Evolutionary conservation across 2,113 vertebrate genomes (phyloP).

Genomic region (Saccopteryx leptura): DNA sequence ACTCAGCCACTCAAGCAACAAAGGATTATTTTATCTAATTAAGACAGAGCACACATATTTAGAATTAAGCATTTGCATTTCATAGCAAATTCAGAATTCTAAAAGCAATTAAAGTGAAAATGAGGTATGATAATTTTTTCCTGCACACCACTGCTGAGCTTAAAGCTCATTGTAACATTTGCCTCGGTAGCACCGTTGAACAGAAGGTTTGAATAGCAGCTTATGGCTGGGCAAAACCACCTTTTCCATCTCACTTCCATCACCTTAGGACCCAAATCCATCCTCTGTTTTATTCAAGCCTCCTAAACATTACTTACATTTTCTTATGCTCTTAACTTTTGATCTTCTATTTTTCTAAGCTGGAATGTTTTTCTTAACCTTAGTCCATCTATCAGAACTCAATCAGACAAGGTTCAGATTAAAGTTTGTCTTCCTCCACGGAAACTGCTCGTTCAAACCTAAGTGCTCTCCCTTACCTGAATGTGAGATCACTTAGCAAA

Average conservation of each 20-base stretch:
- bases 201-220: background rate
- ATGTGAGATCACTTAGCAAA: background rate
- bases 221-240: background rate
- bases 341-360: background rate
- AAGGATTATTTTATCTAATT: slow-evolving; percentile 88
- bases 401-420: background rate
- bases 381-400: background rate
- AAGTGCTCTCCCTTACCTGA: background rate
- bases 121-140: slow-evolving; percentile 83
- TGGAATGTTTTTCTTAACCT: background rate
- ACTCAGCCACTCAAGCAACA: slow-evolving; percentile 82
- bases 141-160: slow-evolving; percentile 72
- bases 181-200: background rate
- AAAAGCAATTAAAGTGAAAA: slow-evolving; percentile 87
- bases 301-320: background rate
- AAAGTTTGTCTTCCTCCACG: background rate
- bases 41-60: slow-evolving; percentile 83
- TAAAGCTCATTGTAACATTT: slow-evolving; percentile 73
- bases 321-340: background rate
- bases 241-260: background rate
- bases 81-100: slow-evolving; percentile 85
- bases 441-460: background rate
- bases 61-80: slow-evolving; percentile 86
- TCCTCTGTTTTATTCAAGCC: background rate
- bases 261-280: background rate